Base-by-base conservation (phyloP, 1,140 invertebrate genomes). In the Drosophila asahinai region DNA sequence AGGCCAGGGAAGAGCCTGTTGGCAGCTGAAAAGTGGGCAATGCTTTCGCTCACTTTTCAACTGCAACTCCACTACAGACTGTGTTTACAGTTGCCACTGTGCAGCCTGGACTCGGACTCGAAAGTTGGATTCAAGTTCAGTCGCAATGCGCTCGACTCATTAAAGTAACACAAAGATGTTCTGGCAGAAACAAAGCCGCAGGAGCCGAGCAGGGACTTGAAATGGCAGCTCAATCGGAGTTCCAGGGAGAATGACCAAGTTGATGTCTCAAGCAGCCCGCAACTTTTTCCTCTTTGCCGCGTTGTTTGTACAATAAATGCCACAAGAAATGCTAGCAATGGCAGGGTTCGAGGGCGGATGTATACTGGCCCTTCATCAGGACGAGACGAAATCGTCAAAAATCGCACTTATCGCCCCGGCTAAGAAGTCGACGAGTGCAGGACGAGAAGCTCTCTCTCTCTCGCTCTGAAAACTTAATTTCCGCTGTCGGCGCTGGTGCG, bases 311-410 rank as follows among this genome's bases (percentile, higher is more conserved):
- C 65, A 72, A 79, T 80, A 83, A 80, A 87, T 89, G 83, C 77
- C 83, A 77, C 81, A 83, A 67, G 80, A 75, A 72, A 36, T 60
- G 58, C 48, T 55, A 22, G 36, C 9, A 52, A 17, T 7, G 15
- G 33, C 19, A 15, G 43, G 45, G 49, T 47, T 19, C n/a, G 17
- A 15, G 58, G 15, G 12, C 25, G 9, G 47, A 58, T 19, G 64
- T 70, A 82, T 76, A 60, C 73, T 48, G 25, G 60, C 43, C 60
- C 75, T 68, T 86, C 86, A 86, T 81, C 86, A 76, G 68, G 57
- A 80, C 70, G 64, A 75, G 48, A 54, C 70, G 79, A 84, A 89
- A 90, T 89, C 84, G 86, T 89, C 84, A 90, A 90, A 89, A 89
- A 84, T 89, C 84, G 86, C 84, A 89, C 84, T 89, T 90, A 90